These are phyloP conservation scores for Toxonevra muliebris DNA, from an alignment of 2,888 invertebrate species.

Conservation along the genomic window DNA sequence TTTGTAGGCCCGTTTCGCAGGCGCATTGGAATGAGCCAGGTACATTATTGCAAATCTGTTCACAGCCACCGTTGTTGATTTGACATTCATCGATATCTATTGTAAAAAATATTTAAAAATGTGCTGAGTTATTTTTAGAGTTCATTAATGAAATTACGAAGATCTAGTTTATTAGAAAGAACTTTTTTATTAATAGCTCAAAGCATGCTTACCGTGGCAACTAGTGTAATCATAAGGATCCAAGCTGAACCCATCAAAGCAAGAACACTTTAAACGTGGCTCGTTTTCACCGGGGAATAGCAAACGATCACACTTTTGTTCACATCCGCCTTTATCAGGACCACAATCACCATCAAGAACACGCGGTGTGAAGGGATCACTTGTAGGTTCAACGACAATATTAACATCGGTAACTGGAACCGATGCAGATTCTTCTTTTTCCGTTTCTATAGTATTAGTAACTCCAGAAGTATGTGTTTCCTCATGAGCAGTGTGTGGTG, in stretches of 20 bases:
- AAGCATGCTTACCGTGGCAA: slow-evolving; percentile 57
- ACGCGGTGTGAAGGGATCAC: slow-evolving; percentile 56
- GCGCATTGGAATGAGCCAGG: slow-evolving; percentile 69
- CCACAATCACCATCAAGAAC: slow-evolving; percentile 61
- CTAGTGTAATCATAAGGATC: slow-evolving; percentile 63
- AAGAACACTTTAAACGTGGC: slow-evolving; percentile 59
- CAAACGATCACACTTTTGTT: slow-evolving; percentile 65
- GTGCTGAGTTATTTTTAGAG: no score
- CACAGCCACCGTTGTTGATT: slow-evolving; percentile 68
- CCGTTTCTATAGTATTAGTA: slow-evolving; percentile 6
- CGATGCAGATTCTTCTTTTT: neutral
- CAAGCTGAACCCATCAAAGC: slow-evolving; percentile 64
- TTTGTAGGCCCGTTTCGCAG: slow-evolving; percentile 67
- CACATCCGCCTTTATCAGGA: slow-evolving; percentile 66
- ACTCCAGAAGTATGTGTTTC: slow-evolving; percentile 16
- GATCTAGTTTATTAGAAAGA: neutral
- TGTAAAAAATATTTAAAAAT: slow-evolving; percentile 4
- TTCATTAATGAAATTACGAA: neutral
- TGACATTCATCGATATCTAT: slow-evolving; percentile 70
- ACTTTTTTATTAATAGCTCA: neutral
- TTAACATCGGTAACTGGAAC: slow-evolving; percentile 44
- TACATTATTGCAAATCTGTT: slow-evolving; percentile 68
- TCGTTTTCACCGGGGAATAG: slow-evolving; percentile 61
- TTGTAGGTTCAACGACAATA: slow-evolving; percentile 47
- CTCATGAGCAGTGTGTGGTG: slow-evolving; percentile 7